Evolutionary conservation across 2,113 vertebrate genomes (phyloP).

Genomic region (Lamprotornis superbus): DNA sequence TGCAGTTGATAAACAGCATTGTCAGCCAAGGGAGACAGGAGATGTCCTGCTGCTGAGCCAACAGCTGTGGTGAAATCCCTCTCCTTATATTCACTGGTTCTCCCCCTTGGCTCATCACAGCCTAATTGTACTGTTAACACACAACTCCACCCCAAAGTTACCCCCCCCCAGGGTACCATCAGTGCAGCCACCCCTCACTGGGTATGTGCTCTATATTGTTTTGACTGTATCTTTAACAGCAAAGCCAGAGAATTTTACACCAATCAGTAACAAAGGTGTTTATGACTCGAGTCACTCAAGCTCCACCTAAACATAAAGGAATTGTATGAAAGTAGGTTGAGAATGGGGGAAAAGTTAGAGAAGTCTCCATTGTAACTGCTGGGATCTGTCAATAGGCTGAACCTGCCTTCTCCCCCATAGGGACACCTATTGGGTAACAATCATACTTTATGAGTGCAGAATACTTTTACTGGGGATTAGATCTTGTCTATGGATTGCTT

Average conservation of each 20-base stretch:
- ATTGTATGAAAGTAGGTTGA: neutral
- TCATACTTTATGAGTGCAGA: accelerated
- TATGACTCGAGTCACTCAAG: neutral
- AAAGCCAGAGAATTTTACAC: neutral
- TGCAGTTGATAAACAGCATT: neutral
- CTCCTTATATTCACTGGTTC: neutral
- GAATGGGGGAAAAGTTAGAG: neutral
- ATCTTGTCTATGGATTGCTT: neutral
- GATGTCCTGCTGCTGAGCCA: neutral
- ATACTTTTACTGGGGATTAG: neutral
- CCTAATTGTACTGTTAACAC: neutral
- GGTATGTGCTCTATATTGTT: neutral
- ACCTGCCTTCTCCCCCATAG: neutral
- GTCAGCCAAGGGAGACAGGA: neutral
- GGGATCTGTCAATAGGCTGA: neutral
- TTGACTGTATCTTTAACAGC: neutral
- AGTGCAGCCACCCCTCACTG: neutral
- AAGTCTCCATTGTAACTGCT: neutral
- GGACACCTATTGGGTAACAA: neutral
- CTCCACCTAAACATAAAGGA: neutral
- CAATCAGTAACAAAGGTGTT: neutral
- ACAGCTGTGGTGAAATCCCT: neutral
- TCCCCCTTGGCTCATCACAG: neutral
- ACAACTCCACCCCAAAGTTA: neutral
- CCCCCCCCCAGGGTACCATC: neutral